Base-by-base conservation (phyloP, 2,113 vertebrate genomes). In the Ptyas mucosa region DNA sequence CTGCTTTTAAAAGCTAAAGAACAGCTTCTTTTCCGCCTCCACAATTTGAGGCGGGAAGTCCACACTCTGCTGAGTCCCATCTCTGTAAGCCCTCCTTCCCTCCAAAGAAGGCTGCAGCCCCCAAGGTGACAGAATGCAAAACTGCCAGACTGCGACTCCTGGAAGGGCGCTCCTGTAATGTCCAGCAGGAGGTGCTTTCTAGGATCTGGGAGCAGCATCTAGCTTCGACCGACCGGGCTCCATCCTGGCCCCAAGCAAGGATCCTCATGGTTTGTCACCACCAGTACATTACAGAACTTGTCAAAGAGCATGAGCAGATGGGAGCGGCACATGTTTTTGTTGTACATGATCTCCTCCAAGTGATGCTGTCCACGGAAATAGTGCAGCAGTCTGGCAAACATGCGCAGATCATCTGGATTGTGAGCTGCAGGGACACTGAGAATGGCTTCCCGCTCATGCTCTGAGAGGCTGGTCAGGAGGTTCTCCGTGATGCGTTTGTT, bases 291-390 rank as follows among this genome's bases (percentile, higher is more conserved):
- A 94, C 99, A 99, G 97, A 99, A 99, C 96, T 99, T 99, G 98
- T 99, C 99, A 0, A 99, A 98, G 64, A 99, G 98, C 55, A 98
- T 99, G 92, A 99, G 98, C 93, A 99, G 98, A 96, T 99, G 99
- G 0, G 99, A 99, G 93, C 99, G 99, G 5, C 99, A 98, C 94
- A 99, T 98, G 97, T 99, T 99, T 97, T 99, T 99, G 0, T 99
- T 99, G 98, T 99, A 99, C 99, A 99, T 99, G 95, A 99, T 99
- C 97, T 99, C 99, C 96, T 99, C 99, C 96, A 99, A 93, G 96
- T 99, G 99, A 97, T 99, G 99, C 86, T 98, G 98, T 69, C 99
- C 99, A 0, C 99, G 98, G 97, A 99, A 99, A 93, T 99, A 99
- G 97, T 99, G 99, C 91, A 99, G 97, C 93, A 99, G 98, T 97